phyloP scores from a whole-genome alignment of 2,113 vertebrate species.

The Embiotoca jacksoni region DNA sequence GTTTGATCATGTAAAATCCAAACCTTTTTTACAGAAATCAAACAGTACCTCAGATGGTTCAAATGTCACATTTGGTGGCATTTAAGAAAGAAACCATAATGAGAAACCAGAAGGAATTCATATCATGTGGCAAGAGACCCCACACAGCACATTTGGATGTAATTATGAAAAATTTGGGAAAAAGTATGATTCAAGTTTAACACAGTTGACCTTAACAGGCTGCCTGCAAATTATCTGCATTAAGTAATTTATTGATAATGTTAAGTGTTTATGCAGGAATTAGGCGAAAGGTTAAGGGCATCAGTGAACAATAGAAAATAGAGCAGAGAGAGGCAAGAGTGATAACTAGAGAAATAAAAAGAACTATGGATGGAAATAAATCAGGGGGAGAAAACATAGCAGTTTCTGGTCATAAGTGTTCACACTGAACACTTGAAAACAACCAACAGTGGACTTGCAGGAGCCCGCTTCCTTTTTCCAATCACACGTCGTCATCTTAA shows the following conservation, averaged over 20 bases:
- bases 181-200: slow-evolving; percentile 46
- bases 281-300: slow-evolving; percentile 44
- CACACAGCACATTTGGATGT: slow-evolving; percentile 18
- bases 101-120: slow-evolving; percentile 34
- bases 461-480: too few relatives aligned
- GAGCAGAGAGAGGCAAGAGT: slow-evolving; percentile 6
- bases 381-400: background rate
- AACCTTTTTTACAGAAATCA: slow-evolving; percentile 29
- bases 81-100: slow-evolving; percentile 38
- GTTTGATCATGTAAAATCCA: slow-evolving; percentile 45
- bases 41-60: slow-evolving; percentile 21
- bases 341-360: background rate
- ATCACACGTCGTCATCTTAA: too few relatives aligned
- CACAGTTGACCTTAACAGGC: slow-evolving; percentile 27
- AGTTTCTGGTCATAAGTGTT: too few relatives aligned
- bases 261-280: slow-evolving; percentile 33
- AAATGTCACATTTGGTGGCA: slow-evolving; percentile 58
- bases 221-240: slow-evolving; percentile 26
- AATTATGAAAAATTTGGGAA: slow-evolving; percentile 36
- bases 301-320: slow-evolving; percentile 23
- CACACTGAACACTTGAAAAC: too few relatives aligned
- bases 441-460: too few relatives aligned
- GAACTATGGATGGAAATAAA: background rate
- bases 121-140: slow-evolving; percentile 26
- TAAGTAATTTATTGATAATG: slow-evolving; percentile 45